Base-by-base conservation (phyloP, 2,888 invertebrate species). In the Eugnorisma glareosa region DNA sequence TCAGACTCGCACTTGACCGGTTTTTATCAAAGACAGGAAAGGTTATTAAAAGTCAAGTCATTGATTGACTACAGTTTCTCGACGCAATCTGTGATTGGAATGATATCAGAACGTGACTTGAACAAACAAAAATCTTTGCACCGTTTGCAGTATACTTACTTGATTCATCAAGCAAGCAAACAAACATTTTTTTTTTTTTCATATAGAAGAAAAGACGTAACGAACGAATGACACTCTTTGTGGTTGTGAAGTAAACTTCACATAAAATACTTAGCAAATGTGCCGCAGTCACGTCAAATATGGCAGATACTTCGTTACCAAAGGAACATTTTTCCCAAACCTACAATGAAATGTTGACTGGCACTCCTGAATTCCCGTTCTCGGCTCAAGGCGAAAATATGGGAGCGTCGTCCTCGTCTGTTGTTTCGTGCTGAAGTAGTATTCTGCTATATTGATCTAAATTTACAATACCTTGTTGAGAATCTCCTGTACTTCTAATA, bases 331-430 rank as follows among this genome's bases (percentile, higher is more conserved):
- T 40, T 75, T 51, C 48, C 48, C n/a, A 75, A 48, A 40, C 31
- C 31, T 11, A 76, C 48, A 76, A 40, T 10, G n/a, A 64, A 66
- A 81, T 74, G 40, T 59, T 74, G 57, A 28, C 57, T 35, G 81
- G 74, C 81, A 59, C 78, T 78, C 81, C 81, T 43, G 48, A n/a
- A 24, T 66, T 67, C 72, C 61, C n/a, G n/a, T n/a, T 78, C 81
- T 81, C 28, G 66, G 81, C 48, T 67, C 74, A 74, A 78, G 48
- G 66, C 40, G 40, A 64, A 54, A 40, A 40, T 1, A 66, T 40
- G 57, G 81, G 64, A 66, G 73, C 37, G 81, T 54, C 80, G 35
- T 15, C 51, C 11, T 54, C 5, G 54, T 57, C 35, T 28, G 21
- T n/a, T 63, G 51, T 48, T 40, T 64, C 2, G 48, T 43, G 43